These are phyloP conservation scores for Xenopus petersii DNA, from an alignment of 2,797 vertebrate species.

Conservation along the genomic window DNA sequence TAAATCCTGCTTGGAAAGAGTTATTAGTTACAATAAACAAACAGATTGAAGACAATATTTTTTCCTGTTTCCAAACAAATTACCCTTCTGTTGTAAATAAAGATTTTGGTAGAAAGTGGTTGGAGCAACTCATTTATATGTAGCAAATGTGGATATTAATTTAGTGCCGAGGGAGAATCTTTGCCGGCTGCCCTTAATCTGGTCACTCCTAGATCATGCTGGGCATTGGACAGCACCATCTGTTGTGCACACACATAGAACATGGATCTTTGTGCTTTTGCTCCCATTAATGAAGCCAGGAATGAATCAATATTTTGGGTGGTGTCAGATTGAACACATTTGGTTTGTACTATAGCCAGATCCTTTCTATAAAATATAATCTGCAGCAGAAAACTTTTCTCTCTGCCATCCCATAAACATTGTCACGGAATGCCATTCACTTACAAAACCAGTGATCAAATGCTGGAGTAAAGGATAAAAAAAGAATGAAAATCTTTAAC, in stretches of 20 bases:
- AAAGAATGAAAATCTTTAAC: constrained; percentile 6
- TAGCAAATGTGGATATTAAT: too few species aligned
- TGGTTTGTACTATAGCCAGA: too few species aligned
- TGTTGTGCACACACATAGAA: constrained; percentile 4
- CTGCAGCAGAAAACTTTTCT: neutral
- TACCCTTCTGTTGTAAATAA: too few species aligned
- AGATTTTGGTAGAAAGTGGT: too few species aligned
- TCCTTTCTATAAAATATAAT: too few species aligned
- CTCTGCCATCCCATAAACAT: constrained; percentile 4
- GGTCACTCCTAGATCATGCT: neutral
- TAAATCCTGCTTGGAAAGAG: too few species aligned
- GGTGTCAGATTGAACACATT: neutral
- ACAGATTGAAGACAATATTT: too few species aligned
- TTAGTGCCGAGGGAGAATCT: too few species aligned
- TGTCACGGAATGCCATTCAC: constrained; percentile 16
- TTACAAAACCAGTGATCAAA: constrained; percentile 11
- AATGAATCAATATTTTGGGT: constrained; percentile 1
- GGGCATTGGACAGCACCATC: constrained; percentile 12
- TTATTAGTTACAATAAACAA: too few species aligned
- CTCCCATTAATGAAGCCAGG: neutral
- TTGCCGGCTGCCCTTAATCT: neutral
- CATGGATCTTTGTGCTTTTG: neutral
- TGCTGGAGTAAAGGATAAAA: constrained; percentile 1
- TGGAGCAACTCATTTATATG: too few species aligned
- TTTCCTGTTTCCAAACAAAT: too few species aligned